A percentile compares a stretch with the other conserved stretches of the same genome.
Evolutionary conservation across 2,888 invertebrate species (phyloP).

Genomic region (Cephus rjabovi): DNA sequence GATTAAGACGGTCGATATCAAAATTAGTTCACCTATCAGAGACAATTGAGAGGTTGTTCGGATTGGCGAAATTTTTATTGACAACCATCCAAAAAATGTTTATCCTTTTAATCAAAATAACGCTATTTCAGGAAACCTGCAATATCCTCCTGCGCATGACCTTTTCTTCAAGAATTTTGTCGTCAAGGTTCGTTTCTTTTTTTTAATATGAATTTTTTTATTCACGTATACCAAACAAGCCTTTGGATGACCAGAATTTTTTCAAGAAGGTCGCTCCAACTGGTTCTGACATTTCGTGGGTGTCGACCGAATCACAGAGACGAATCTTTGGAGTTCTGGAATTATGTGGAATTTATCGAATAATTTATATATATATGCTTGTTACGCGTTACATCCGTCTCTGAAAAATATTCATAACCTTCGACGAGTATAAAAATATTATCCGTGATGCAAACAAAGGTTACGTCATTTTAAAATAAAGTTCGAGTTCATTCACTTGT

Average conservation of each 20-base stretch:
- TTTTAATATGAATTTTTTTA: too few species aligned
- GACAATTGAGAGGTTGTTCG: not conserved
- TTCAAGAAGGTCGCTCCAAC: not conserved
- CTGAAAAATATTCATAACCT: not conserved
- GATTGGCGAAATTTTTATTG: not conserved
- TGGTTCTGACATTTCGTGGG: not conserved
- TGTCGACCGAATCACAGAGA: not conserved
- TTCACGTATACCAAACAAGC: not conserved
- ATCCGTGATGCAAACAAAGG: not conserved
- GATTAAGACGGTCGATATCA: not conserved
- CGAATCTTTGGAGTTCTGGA: not conserved
- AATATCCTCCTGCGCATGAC: not conserved
- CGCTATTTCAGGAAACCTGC: not conserved
- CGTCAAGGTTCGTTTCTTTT: not conserved
- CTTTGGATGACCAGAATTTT: not conserved
- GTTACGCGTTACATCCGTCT: not conserved
- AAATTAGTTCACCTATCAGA: not conserved
- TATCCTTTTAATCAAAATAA: not conserved
- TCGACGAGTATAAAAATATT: not conserved
- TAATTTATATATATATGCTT: not conserved
- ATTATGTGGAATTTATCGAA: not conserved
- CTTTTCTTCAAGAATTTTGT: not conserved
- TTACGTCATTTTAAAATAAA: not conserved
- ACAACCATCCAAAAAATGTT: accelerated
- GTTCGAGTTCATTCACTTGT: not conserved